Conservation (phyloP, 2,797 vertebrate genomes). For the Peromyscus melanophrys region DNA sequence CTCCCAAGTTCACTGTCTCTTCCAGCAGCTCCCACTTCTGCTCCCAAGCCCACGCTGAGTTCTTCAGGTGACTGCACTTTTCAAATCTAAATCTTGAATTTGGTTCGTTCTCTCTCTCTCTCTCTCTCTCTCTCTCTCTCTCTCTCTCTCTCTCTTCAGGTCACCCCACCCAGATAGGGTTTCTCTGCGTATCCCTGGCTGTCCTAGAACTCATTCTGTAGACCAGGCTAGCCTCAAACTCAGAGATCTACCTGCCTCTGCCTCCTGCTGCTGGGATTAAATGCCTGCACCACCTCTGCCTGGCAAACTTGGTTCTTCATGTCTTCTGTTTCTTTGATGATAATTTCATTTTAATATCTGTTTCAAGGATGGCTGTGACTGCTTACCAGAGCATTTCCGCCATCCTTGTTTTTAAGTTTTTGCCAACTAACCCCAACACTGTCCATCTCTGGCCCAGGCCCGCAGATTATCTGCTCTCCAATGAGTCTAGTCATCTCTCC, state of each 20-base stretch:
- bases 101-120: too few species aligned
- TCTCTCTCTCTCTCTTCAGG: too few species aligned
- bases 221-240: too few species aligned
- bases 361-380: slow-evolving; percentile 19
- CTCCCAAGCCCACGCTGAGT: background rate
- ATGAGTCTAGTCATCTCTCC: background rate
- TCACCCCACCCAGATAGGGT: too few species aligned
- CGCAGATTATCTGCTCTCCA: background rate
- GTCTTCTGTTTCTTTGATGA: slow-evolving; percentile 17
- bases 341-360: slow-evolving; percentile 10
- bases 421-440: background rate
- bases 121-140: too few species aligned
- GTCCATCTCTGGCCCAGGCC: background rate
- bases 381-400: slow-evolving; percentile 27
- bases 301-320: background rate
- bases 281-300: background rate
- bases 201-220: too few species aligned
- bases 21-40: background rate
- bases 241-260: too few species aligned
- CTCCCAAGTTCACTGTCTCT: background rate
- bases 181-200: too few species aligned
- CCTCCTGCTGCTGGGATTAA: too few species aligned
- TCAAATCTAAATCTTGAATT: slow-evolving; percentile 1
- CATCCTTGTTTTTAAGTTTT: slow-evolving; percentile 44
- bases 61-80: background rate